phyloP scores from a whole-genome alignment of 2,113 vertebrate genomes.

The Echinops telfairi region DNA sequence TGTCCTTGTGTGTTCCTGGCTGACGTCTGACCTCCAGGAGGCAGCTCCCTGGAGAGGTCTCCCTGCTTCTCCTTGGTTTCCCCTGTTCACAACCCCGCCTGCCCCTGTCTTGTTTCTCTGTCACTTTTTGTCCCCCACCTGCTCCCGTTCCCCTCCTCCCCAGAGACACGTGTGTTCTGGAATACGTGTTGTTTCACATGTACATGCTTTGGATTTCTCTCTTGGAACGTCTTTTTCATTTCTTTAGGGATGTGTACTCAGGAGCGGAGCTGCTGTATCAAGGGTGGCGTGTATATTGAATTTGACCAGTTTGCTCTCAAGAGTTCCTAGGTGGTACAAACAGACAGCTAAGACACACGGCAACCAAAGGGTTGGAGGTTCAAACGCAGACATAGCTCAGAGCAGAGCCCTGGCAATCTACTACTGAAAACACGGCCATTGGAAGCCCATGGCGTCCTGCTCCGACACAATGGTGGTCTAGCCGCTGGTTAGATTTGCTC shows the following conservation, averaged over 20 bases:
- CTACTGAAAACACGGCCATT: no score
- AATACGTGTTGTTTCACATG: background rate
- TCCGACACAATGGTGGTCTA: no score
- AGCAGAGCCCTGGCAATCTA: no score
- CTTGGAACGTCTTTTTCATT: background rate
- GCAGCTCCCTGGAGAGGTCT: background rate
- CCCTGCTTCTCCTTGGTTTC: background rate
- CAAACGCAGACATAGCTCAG: no score
- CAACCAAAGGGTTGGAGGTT: no score
- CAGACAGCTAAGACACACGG: no score
- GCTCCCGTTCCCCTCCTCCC: background rate
- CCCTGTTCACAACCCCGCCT: background rate
- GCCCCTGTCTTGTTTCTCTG: background rate
- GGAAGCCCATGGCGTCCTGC: no score
- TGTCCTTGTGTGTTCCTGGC: background rate
- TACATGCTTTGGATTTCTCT: constrained; percentile 1
- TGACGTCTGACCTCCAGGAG: background rate
- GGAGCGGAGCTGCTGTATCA: no score
- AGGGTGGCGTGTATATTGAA: no score
- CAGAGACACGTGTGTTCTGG: background rate
- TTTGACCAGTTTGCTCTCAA: no score
- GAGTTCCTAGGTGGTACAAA: no score
- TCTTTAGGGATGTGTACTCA: background rate
- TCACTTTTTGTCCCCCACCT: background rate
- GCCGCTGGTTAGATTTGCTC: no score